Evolutionary conservation across 2,113 vertebrate species (phyloP), one percentile per base, ranked within the genome.

Genomic region (Periophthalmus modestus): DNA sequence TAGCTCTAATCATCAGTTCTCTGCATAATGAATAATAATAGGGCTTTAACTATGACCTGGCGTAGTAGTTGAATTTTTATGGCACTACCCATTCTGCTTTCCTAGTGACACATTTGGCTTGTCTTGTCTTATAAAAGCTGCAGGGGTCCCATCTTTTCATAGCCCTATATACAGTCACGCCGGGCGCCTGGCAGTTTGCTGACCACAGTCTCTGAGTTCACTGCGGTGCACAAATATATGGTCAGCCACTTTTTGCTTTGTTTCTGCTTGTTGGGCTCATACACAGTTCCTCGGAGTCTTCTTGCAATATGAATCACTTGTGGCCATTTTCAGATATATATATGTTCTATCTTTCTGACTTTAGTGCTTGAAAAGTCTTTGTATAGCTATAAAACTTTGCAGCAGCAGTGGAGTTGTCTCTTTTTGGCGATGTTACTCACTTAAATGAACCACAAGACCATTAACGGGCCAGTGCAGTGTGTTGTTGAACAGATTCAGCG

Each of bases 281-380:
- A 61, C 23, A 1, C 23, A 6, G 57, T 28, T 59, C 57, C 69
- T 70, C 21, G 2, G 23, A 57, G 65, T 50, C 21, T 43, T 77
- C 19, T 19, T 71, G 48, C 61, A 54, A 69, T 67, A 77, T 72
- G 39, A 67, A 62, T 75, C 69, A 69, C 50, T 61, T 69, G n/a
- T 58, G 62, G 61, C 69, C 52, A 66, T 66, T 65, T 68, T 28
- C 61, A 34, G 7, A 15, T 28, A 62, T 57, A 62, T 57, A 21
- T 58, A 57, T 75, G 48, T 75, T 50, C 11, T 55, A 21, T 67
- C n/a, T 47, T 39, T 43, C 39, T 46, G 43, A 21, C 19, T 46
- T 14, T 67, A 47, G 43, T 47, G 65, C 36, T 46, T 4, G 15
- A 21, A 16, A 47, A 67, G 39, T 67, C 43, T 24, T 67, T 48